Base-by-base conservation (phyloP, 2,113 vertebrate species). In the Cololabis saira region DNA sequence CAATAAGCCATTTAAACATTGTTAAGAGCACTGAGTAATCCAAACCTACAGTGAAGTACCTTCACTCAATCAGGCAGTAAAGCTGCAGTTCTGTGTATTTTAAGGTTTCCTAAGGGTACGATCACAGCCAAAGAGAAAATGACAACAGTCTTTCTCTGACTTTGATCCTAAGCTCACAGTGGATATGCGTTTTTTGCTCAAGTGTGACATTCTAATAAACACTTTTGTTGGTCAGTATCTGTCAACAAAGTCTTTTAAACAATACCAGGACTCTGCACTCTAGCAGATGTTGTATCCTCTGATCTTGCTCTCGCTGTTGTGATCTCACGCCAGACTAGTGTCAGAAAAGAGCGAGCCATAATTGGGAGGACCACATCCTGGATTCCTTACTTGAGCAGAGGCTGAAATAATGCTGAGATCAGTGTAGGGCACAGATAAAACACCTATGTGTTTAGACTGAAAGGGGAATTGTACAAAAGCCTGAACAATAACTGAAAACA, bases 1-100 rank as follows among this genome's bases (percentile, higher is more conserved):
- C 77, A 82, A 84, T 70, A 79, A 60, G 40, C 62, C 49, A 76
- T 86, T 87, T 74, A 76, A 82, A 78, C 53, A 76, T 71, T 74
- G 72, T 80, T 71, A 71, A 71, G 62, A 74, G 44, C 60, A 67
- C 54, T 61, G 62, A 67, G 37, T 60, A 61, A 75, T 66, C 59
- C 61, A 73, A 78, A 76, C 48, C 41, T 69, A 71, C 57, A 73
- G 33, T 72, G 47, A 69, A 82, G 78, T 62, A 64, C 55, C 37
- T 57, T 51, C 42, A 65, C 52, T 67, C 63, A 62, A 45, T 56
- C 64, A 81, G 40, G 57, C 54, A 24, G 49, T 52, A 44, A 66
- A 81, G 47, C 47, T 58, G 61, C 47, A 59, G 37, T 42, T 14
- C 18, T 14, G 5, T 62, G 58, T 54, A 67, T 58, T 56, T 59